phyloP scores from a whole-genome alignment of 2,113 vertebrate species.

The Cygnus atratus region DNA sequence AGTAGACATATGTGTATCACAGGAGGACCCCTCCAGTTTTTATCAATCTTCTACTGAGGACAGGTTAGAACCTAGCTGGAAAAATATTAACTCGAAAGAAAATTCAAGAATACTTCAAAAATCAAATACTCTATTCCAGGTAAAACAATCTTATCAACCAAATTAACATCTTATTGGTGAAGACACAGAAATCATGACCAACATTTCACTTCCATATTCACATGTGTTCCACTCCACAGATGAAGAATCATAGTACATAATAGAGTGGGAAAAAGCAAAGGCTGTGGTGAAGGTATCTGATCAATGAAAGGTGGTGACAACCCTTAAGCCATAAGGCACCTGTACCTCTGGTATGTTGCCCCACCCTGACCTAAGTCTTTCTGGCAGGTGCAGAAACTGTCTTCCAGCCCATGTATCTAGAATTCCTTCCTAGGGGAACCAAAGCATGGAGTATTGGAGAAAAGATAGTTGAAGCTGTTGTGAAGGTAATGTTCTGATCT shows the following conservation, averaged over 20 bases:
- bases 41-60: not conserved
- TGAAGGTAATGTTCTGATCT: not conserved
- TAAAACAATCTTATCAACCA: not conserved
- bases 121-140: not conserved
- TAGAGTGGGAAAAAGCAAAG: not conserved
- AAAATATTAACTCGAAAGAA: not conserved
- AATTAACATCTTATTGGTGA: rapidly evolving
- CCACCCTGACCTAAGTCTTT: not conserved
- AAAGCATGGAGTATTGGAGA: not conserved
- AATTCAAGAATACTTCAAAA: not conserved
- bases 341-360: rapidly evolving
- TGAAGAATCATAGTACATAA: not conserved
- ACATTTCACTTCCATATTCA: not conserved
- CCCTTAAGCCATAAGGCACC: not conserved
- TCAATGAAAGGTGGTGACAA: not conserved
- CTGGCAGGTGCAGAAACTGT: not conserved
- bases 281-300: not conserved
- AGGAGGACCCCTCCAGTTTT: not conserved
- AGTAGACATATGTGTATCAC: not conserved
- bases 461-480: not conserved
- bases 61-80: not conserved
- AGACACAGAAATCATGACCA: not conserved
- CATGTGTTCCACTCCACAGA: not conserved
- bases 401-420: not conserved
- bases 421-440: not conserved